Evolutionary conservation across 2,113 vertebrate species (phyloP).

Genomic region (Rhynchopsitta pachyrhyncha): DNA sequence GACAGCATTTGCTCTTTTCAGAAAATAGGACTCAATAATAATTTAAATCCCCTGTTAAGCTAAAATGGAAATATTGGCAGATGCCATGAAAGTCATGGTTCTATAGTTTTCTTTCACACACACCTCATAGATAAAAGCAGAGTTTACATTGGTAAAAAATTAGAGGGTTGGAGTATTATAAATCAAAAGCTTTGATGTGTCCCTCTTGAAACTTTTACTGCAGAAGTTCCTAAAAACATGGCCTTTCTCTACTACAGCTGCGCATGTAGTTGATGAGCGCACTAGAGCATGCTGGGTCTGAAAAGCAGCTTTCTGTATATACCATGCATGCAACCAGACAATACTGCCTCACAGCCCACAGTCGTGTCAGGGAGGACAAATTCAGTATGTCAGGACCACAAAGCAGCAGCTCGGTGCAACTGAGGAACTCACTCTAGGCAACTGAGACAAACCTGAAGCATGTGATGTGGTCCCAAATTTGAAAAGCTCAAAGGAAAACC

Average conservation of each 20-base stretch:
- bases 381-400: not conserved
- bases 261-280: fast-evolving
- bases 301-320: not conserved
- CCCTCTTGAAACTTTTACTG: not conserved
- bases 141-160: not conserved
- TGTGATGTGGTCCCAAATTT: not conserved
- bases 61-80: conserved; percentile 56
- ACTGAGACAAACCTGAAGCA: not conserved
- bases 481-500: not conserved
- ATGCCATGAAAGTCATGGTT: not conserved
- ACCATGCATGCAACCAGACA: fast-evolving
- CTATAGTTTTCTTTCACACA: not conserved
- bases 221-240: not conserved
- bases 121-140: not conserved
- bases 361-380: fast-evolving
- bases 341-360: not conserved
- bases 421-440: not conserved
- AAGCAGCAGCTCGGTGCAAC: not conserved
- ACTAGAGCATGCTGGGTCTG: fast-evolving
- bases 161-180: not conserved
- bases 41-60: conserved; percentile 46
- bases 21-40: conserved; percentile 56
- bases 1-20: conserved; percentile 35
- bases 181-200: not conserved
- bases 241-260: not conserved